A percentile compares a stretch with the other conserved stretches of the same genome.
phyloP scores from a whole-genome alignment of 2,888 invertebrate species.

The Biston betularia region DNA sequence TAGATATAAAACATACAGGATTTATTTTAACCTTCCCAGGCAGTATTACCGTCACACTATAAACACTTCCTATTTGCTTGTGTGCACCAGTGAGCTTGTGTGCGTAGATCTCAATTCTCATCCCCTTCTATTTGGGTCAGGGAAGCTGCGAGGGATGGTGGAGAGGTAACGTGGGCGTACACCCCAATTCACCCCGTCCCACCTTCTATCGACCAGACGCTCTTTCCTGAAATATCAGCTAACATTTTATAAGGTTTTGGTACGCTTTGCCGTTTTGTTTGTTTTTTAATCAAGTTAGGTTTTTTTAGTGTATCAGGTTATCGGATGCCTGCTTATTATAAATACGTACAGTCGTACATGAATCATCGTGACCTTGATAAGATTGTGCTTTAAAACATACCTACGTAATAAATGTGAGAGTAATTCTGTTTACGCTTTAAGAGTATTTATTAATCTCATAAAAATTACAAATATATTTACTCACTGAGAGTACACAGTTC shows the following conservation, averaged over 20 bases:
- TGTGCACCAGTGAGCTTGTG: conserved; percentile 46
- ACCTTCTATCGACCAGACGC: conserved; percentile 65
- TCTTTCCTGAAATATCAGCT: conserved; percentile 25
- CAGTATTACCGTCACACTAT: conserved; percentile 12
- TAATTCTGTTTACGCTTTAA: neutral
- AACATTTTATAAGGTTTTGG: conserved; percentile 8
- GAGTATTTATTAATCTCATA: too few species aligned
- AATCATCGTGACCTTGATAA: conserved; percentile 19
- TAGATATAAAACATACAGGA: too few species aligned
- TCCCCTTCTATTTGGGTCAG: conserved; percentile 74
- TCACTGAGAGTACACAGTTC: too few species aligned
- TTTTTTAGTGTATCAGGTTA: conserved; percentile 13
- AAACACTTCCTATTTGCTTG: conserved; percentile 33
- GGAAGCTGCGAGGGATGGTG: conserved; percentile 64
- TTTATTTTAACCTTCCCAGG: conserved; percentile 6
- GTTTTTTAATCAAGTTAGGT: conserved; percentile 14
- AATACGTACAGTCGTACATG: conserved; percentile 17
- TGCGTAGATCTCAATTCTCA: conserved; percentile 61
- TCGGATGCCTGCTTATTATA: conserved; percentile 19
- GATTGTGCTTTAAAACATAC: conserved; percentile 4
- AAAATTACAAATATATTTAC: too few species aligned
- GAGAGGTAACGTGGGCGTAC: conserved; percentile 60
- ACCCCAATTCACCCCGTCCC: conserved; percentile 54
- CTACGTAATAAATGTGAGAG: neutral
- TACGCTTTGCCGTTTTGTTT: conserved; percentile 10